These are phyloP conservation scores for Sabellastarte sp. DNA, from an alignment of 2,888 invertebrate species.

Conservation along the genomic window DNA sequence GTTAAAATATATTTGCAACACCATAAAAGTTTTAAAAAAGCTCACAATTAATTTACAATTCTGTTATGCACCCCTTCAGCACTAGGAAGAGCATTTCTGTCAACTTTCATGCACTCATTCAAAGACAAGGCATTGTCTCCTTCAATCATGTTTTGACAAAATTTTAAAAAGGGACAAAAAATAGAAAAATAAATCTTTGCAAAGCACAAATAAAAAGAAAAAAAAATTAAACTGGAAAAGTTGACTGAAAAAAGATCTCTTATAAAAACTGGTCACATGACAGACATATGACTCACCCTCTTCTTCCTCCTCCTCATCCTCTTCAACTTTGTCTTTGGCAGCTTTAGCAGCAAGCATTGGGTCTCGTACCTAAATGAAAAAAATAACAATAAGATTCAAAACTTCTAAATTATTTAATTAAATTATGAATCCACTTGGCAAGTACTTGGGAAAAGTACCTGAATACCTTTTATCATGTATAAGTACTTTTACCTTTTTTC, in stretches of 20 bases:
- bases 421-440: too few species aligned
- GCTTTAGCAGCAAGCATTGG: slow-evolving; percentile 1
- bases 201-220: too few species aligned
- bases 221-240: background rate
- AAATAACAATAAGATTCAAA: too few species aligned
- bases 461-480: too few species aligned
- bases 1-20: too few species aligned
- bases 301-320: slow-evolving; percentile 23
- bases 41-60: too few species aligned
- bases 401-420: too few species aligned
- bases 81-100: too few species aligned
- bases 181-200: background rate
- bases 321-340: slow-evolving; percentile 8
- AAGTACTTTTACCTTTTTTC: too few species aligned
- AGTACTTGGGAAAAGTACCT: too few species aligned
- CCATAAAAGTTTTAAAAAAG: too few species aligned
- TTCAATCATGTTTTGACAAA: background rate
- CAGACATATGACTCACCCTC: slow-evolving; percentile 4
- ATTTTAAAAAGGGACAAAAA: background rate
- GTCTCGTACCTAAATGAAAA: slow-evolving; percentile 8
- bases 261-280: background rate
- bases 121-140: slow-evolving; percentile 11
- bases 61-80: too few species aligned
- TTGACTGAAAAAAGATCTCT: background rate
- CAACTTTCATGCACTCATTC: slow-evolving; percentile 10